A percentile compares a stretch with the other conserved stretches of the same genome.
phyloP scores from a whole-genome alignment of 64 coral and sea anemone species.

The Stichodactyla mertensii region DNA sequence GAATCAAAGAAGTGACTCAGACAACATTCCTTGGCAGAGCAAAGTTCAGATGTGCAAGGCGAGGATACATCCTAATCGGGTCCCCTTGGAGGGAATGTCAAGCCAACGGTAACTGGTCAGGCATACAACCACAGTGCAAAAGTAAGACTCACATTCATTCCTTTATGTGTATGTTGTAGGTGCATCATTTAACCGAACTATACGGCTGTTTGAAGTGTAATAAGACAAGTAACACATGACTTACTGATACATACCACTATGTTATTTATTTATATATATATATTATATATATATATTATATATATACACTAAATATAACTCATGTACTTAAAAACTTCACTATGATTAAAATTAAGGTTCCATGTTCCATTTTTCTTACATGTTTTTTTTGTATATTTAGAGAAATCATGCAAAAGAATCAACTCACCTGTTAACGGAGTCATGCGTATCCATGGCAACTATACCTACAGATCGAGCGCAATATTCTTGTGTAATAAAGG shows the following conservation, averaged over 20 bases:
- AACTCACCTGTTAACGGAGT: neutral
- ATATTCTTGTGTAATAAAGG: conserved; percentile 35
- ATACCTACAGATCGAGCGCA: neutral
- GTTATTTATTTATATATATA: too few species aligned
- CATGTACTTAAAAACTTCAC: too few species aligned
- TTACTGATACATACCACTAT: too few species aligned
- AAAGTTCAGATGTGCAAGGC: conserved; percentile 40
- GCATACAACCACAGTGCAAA: conserved; percentile 27
- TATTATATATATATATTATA: too few species aligned
- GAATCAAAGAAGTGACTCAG: conserved; percentile 23
- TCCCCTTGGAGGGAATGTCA: conserved; percentile 35
- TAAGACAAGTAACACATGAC: too few species aligned
- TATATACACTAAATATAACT: too few species aligned
- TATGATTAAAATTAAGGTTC: neutral
- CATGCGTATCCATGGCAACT: neutral
- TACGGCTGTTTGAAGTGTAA: too few species aligned
- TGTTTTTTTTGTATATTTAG: neutral
- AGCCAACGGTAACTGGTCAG: conserved; percentile 53
- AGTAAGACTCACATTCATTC: conserved; percentile 18
- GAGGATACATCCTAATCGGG: conserved; percentile 40
- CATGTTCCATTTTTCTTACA: neutral
- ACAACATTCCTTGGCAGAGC: conserved; percentile 27
- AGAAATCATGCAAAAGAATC: neutral
- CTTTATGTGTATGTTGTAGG: too few species aligned
- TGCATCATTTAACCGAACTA: too few species aligned